phyloP scores from a whole-genome alignment of 2,888 invertebrate genomes.

The Campoplex nolae region DNA sequence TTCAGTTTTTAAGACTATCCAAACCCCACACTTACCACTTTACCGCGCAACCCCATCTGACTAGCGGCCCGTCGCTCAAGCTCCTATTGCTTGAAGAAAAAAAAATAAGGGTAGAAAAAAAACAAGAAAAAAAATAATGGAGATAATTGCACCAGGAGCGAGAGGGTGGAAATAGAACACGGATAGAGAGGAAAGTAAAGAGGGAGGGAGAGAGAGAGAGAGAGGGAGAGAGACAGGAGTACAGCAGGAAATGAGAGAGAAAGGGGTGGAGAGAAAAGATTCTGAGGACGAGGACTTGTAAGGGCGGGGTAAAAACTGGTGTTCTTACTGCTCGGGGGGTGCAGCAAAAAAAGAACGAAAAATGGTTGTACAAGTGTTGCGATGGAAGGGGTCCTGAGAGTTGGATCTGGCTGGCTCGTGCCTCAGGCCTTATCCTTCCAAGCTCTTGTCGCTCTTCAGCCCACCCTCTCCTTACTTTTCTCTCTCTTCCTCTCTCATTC shows the following conservation, averaged over 20 bases:
- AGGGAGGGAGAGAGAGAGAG: not conserved
- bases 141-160: slow-evolving; percentile 60
- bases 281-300: slow-evolving; percentile 55
- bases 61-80: slow-evolving; percentile 24
- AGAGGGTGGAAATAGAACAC: slow-evolving; percentile 11
- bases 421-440: slow-evolving; percentile 55
- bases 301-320: slow-evolving; percentile 60
- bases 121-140: slow-evolving; percentile 52
- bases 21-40: slow-evolving; percentile 7
- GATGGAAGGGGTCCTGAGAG: slow-evolving; percentile 38
- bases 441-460: slow-evolving; percentile 36
- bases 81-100: slow-evolving; percentile 28
- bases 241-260: slow-evolving; percentile 3
- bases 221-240: not conserved
- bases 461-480: slow-evolving; percentile 5
- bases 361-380: slow-evolving; percentile 63
- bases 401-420: slow-evolving; percentile 46
- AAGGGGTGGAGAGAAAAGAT: slow-evolving; percentile 24
- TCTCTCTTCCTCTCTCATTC: not conserved
- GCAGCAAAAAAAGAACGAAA: slow-evolving; percentile 44
- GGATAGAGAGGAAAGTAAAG: not conserved
- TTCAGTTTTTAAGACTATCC: slow-evolving; percentile 47
- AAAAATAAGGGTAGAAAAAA: slow-evolving; percentile 13
- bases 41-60: slow-evolving; percentile 7
- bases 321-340: slow-evolving; percentile 43